These are phyloP conservation scores for Drosophila busckii DNA, from an alignment of 1,140 invertebrate genomes.

Conservation along the genomic window DNA sequence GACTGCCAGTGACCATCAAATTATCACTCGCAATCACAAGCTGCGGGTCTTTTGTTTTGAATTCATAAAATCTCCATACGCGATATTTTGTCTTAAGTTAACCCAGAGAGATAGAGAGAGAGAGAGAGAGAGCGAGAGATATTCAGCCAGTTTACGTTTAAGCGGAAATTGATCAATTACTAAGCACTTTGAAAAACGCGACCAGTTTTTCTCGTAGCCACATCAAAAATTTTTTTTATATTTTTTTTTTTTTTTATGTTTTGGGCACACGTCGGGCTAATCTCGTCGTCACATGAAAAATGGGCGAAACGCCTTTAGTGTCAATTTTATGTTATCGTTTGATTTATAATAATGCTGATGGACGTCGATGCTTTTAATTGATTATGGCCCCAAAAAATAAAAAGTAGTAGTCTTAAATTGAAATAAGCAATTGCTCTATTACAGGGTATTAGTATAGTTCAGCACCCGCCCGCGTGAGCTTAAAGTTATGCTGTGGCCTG, in stretches of 20 bases:
- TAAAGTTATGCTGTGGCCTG: too few species aligned
- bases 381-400: slow-evolving; percentile 38
- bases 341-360: slow-evolving; percentile 77
- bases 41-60: slow-evolving; percentile 49
- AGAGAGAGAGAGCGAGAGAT: too few species aligned
- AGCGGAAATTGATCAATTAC: slow-evolving; percentile 76
- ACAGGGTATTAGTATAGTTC: too few species aligned
- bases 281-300: slow-evolving; percentile 67
- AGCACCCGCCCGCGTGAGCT: too few species aligned
- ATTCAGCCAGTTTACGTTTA: too few species aligned
- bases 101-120: too few species aligned
- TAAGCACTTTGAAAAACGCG: slow-evolving; percentile 53
- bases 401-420: background rate
- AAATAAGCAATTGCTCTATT: too few species aligned
- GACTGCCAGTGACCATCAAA: slow-evolving; percentile 61
- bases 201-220: slow-evolving; percentile 70
- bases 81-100: too few species aligned
- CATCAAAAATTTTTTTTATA: slow-evolving; percentile 53
- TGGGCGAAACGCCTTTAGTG: slow-evolving; percentile 74
- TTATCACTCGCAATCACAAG: slow-evolving; percentile 36
- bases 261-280: slow-evolving; percentile 43
- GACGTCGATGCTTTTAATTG: slow-evolving; percentile 75
- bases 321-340: slow-evolving; percentile 77
- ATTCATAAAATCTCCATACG: too few species aligned
- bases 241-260: slow-evolving; percentile 14